These are phyloP conservation scores for Microtus oregoni DNA, from an alignment of 2,113 vertebrate species.

Conservation along the genomic window DNA sequence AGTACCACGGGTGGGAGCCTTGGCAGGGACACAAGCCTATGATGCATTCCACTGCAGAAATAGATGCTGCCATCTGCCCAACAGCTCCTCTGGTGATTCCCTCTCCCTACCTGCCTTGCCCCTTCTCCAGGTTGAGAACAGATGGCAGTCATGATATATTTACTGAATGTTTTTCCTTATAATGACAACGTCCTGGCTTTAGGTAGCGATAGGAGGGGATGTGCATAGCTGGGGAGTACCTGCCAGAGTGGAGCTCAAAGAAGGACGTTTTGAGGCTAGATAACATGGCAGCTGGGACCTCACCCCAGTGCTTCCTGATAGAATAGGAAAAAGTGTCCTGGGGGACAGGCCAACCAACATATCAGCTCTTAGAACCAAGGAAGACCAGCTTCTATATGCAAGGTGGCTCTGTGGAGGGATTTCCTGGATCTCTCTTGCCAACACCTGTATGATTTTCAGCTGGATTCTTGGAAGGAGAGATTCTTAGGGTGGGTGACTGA, in stretches of 20 bases:
- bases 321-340: background rate
- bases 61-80: conserved; percentile 72
- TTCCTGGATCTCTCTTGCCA: background rate
- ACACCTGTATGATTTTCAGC: background rate
- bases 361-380: background rate
- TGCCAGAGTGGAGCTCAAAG: background rate
- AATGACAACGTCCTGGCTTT: conserved; percentile 19
- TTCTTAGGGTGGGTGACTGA: background rate
- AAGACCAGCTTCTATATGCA: background rate
- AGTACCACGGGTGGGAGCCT: conserved; percentile 36
- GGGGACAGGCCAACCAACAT: background rate
- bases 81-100: conserved; percentile 4
- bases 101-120: background rate
- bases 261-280: background rate
- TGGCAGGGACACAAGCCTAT: conserved; percentile 60
- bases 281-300: background rate
- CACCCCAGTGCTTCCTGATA: background rate
- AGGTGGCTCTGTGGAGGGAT: background rate
- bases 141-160: conserved; percentile 40
- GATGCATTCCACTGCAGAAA: conserved; percentile 57
- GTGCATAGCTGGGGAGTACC: background rate
- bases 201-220: background rate
- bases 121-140: conserved; percentile 24
- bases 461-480: background rate
- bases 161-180: conserved; percentile 2